Evolutionary conservation across 2,797 vertebrate genomes (phyloP), one percentile per base, ranked within the genome.

Genomic region (Nyctalus aviator): DNA sequence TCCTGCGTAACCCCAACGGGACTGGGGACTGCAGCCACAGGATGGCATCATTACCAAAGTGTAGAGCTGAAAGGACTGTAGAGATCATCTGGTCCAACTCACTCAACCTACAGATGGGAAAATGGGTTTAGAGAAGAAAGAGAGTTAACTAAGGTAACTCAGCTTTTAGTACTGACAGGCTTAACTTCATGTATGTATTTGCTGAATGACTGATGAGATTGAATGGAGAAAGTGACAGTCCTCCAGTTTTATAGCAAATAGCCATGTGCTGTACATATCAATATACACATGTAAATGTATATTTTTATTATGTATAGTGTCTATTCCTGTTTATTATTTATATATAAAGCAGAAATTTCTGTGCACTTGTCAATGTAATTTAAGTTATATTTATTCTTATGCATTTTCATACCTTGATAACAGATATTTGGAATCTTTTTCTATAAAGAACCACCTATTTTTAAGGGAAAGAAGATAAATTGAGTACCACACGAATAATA

Each of bases 391-490:
- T 82, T 77, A 62, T 64, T 89, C 32, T 78, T 83, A 32, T 1
- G 7, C 12, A 44, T 85, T 85, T 91, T 86, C 1, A 23, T 50
- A 21, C 15, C 12, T 12, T 68, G 37, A 46, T 30, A 37, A 37
- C 32, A 82, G 64, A 55, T 77, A 72, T 41, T 72, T 92, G 21
- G 46, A 68, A 55, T 62, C 20, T 82, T n/a, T 85, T 89, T 91
- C 46, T 72, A 44, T 55, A 95, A 93, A 81, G 37, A 89, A 41
- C 3, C 18, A 88, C 46, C 91, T 84, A 46, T 69, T 93, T 93
- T 64, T 30, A 73, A 62, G 37, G 48, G 68, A 76, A 73, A 71
- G 83, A 37, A 81, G 88, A 76, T 84, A 48, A 81, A 6, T 21
- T 23, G 3, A 88, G 50, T 57, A 30, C 8, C 13, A 8, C 15